Conservation (phyloP, 2,888 invertebrate species). For the Euplexia lucipara region DNA sequence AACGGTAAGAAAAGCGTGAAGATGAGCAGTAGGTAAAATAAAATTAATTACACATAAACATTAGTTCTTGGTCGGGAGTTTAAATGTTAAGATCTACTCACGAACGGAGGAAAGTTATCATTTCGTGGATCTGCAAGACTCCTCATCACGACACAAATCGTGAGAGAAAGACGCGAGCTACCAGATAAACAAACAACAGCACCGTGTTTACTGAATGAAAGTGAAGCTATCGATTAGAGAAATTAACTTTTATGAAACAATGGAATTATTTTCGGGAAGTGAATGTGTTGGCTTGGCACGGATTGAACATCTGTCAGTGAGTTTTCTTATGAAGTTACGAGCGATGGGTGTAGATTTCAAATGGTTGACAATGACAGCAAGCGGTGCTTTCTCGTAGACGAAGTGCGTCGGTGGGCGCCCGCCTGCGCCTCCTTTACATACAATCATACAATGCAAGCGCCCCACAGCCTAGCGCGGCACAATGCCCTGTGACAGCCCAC, state of each 20-base stretch:
- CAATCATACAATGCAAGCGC: slow-evolving; percentile 83
- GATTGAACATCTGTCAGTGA: slow-evolving; percentile 42
- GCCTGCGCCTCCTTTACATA: slow-evolving; percentile 89
- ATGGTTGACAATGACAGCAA: slow-evolving; percentile 55
- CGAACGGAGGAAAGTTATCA: slow-evolving; percentile 79
- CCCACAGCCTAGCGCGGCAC: slow-evolving; percentile 72
- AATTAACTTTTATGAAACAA: slow-evolving; percentile 53
- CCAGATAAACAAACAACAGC: slow-evolving; percentile 69
- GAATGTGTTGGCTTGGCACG: slow-evolving; percentile 27
- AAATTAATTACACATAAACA: slow-evolving; percentile 58
- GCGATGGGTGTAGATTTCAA: slow-evolving; percentile 59
- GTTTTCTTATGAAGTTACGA: slow-evolving; percentile 31
- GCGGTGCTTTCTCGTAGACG: slow-evolving; percentile 79
- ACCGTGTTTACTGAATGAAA: slow-evolving; percentile 55
- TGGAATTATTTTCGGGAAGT: slow-evolving; percentile 39
- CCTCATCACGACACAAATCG: slow-evolving; percentile 81
- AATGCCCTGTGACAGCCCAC: slow-evolving; percentile 82
- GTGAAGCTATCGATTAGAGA: slow-evolving; percentile 53
- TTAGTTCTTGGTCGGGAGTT: slow-evolving; percentile 47
- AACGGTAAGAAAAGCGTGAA: slow-evolving; percentile 41
- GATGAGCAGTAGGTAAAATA: slow-evolving; percentile 44
- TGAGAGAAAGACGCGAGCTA: slow-evolving; percentile 72
- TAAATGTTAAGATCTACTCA: slow-evolving; percentile 72
- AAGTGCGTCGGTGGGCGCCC: slow-evolving; percentile 81
- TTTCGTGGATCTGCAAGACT: slow-evolving; percentile 84